A percentile compares a stretch with the other conserved stretches of the same genome.
Conservation (phyloP, 2,113 vertebrate genomes). For the Callipepla squamata region DNA sequence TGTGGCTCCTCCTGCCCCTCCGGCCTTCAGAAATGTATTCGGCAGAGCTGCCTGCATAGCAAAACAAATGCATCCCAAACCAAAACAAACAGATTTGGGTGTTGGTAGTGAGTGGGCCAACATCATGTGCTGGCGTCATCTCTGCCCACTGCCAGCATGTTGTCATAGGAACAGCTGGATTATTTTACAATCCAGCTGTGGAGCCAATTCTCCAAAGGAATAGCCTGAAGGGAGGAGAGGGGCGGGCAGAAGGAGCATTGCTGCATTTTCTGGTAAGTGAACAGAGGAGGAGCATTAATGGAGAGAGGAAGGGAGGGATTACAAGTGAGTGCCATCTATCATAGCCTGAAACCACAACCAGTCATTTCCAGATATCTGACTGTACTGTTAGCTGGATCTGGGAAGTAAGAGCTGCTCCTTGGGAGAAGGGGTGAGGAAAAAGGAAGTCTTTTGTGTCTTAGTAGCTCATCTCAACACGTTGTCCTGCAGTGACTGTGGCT, state of each 20-base stretch:
- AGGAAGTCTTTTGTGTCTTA: background rate
- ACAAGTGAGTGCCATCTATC: background rate
- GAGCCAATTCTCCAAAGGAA: constrained; percentile 70
- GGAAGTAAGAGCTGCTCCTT: background rate
- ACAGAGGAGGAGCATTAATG: background rate
- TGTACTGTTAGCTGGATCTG: background rate
- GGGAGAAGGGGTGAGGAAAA: background rate
- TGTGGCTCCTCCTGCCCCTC: constrained; percentile 50
- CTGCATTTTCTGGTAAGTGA: constrained; percentile 41
- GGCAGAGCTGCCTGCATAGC: constrained; percentile 4
- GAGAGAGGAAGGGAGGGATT: constrained; percentile 32
- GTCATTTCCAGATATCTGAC: constrained; percentile 28
- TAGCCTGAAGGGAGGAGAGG: constrained; percentile 44
- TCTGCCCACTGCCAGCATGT: constrained; percentile 68
- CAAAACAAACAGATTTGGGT: constrained; percentile 74
- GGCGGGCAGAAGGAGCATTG: constrained; percentile 9
- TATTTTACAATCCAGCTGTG: constrained; percentile 70
- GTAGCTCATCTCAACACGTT: background rate
- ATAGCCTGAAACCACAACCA: background rate
- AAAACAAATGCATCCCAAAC: constrained; percentile 70
- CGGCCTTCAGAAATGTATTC: constrained; percentile 59
- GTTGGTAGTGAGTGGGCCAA: constrained; percentile 68
- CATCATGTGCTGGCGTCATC: constrained; percentile 66
- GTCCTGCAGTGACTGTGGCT: background rate
- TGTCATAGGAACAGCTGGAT: constrained; percentile 73